These are phyloP conservation scores for Salmo trutta DNA, from an alignment of 2,797 vertebrate genomes.

Conservation along the genomic window DNA sequence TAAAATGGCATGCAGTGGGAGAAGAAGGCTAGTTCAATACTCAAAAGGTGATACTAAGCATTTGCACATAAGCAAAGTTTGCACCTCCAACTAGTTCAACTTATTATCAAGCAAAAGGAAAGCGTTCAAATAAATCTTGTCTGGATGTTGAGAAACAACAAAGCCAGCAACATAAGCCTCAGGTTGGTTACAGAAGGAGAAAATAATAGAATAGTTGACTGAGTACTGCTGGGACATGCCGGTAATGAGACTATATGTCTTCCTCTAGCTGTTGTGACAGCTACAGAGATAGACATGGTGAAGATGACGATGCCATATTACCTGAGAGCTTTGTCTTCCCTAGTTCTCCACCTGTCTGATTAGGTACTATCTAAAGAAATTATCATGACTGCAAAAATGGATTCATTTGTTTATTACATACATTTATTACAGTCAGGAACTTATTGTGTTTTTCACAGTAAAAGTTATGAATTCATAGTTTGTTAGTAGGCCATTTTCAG, in stretches of 20 bases:
- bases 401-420: neutral
- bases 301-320: neutral
- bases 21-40: neutral
- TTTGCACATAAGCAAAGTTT: neutral
- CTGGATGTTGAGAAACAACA: neutral
- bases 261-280: conserved; percentile 6
- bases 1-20: neutral
- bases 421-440: neutral
- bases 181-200: neutral
- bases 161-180: neutral
- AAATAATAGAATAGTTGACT: neutral
- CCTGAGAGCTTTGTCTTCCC: neutral
- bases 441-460: neutral
- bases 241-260: conserved; percentile 2
- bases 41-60: neutral
- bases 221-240: neutral
- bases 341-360: neutral
- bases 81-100: neutral
- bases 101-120: neutral
- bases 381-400: neutral
- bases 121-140: neutral
- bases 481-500: neutral
- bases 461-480: neutral
- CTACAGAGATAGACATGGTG: neutral
- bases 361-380: neutral